phyloP scores from a whole-genome alignment of 2,113 vertebrate species.

The Malurus elegans region DNA sequence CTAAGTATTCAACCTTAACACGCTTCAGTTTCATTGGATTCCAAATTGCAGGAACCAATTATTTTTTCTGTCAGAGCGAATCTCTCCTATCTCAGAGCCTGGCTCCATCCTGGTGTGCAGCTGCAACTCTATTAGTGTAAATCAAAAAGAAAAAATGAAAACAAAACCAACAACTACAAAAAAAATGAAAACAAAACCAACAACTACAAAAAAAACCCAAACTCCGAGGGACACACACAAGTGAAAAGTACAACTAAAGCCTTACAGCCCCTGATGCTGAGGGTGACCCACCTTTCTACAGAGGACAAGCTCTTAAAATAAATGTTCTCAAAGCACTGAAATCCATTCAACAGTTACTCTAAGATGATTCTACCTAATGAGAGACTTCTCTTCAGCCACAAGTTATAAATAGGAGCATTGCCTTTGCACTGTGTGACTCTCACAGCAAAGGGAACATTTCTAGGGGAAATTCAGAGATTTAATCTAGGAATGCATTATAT shows the following conservation, averaged over 20 bases:
- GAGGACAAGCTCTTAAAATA: background rate
- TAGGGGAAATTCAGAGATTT: background rate
- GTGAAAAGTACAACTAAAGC: background rate
- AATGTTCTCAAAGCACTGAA: background rate
- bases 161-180: background rate
- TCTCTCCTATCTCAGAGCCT: background rate
- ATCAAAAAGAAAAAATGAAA: background rate
- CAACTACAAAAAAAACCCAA: background rate
- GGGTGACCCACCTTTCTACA: background rate
- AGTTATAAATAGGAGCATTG: slow-evolving; percentile 30
- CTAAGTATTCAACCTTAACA: slow-evolving; percentile 12
- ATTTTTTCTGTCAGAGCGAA: background rate
- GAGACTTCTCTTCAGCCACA: slow-evolving; percentile 43
- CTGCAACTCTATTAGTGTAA: background rate
- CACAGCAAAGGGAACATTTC: background rate
- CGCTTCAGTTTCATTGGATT: slow-evolving; percentile 21
- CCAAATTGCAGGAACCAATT: slow-evolving; percentile 53
- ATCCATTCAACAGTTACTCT: background rate
- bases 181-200: rapidly evolving
- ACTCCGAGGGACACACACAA: background rate
- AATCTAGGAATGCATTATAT: background rate
- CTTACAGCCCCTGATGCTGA: background rate
- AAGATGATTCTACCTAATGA: slow-evolving; percentile 7
- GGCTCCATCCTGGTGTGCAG: background rate
- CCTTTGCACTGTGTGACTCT: background rate